These are phyloP conservation scores for Sinopyrophorus schimmeli DNA, from an alignment of 2,888 invertebrate species.

Conservation along the genomic window DNA sequence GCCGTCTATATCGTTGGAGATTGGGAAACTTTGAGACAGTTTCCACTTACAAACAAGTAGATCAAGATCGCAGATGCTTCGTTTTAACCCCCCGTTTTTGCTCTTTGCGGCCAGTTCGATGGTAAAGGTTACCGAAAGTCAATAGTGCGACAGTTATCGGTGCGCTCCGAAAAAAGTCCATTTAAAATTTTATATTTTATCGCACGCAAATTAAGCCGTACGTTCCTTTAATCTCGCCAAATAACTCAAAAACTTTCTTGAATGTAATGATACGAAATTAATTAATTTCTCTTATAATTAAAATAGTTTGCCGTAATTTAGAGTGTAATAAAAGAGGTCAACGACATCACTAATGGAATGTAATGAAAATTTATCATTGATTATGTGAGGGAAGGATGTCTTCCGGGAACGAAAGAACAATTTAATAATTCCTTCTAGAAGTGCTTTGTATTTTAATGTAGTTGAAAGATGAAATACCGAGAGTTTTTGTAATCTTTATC, in stretches of 20 bases:
- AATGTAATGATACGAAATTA: too few species aligned
- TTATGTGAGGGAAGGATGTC: conserved; percentile 5
- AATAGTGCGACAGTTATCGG: conserved; percentile 22
- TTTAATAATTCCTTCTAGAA: conserved; percentile 17
- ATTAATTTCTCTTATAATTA: too few species aligned
- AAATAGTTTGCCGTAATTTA: conserved; percentile 5
- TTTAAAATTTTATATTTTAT: too few species aligned
- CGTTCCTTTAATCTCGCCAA: too few species aligned
- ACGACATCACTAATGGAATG: neutral
- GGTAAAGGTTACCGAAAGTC: conserved; percentile 20
- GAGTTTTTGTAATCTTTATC: neutral
- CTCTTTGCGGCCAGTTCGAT: conserved; percentile 24
- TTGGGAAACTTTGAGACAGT: conserved; percentile 27
- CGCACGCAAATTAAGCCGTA: too few species aligned
- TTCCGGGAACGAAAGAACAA: conserved; percentile 5
- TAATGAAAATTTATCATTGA: conserved; percentile 9
- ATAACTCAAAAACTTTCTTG: too few species aligned
- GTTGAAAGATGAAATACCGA: conserved; percentile 11
- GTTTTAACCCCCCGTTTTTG: conserved; percentile 17
- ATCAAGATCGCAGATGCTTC: conserved; percentile 28
- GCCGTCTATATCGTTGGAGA: conserved; percentile 25
- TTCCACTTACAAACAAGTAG: conserved; percentile 29
- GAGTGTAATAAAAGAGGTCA: neutral
- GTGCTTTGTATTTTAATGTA: conserved; percentile 16
- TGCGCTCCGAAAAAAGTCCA: conserved; percentile 8